Base-by-base conservation (phyloP, 2,113 vertebrate genomes). In the Semnopithecus entellus region DNA sequence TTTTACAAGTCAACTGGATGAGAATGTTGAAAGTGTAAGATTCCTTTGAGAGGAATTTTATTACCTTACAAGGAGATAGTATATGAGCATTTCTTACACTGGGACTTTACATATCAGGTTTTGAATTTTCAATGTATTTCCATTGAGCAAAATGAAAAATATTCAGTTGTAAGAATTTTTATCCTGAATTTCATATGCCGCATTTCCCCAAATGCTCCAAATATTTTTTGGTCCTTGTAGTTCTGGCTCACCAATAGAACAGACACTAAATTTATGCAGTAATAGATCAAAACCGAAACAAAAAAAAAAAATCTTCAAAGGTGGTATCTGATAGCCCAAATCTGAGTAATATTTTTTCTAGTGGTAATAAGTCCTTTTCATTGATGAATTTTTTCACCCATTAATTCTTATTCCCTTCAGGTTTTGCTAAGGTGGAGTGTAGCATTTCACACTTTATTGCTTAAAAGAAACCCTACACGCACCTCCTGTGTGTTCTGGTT, bases 401-500 rank as follows among this genome's bases (percentile, higher is more conserved):
- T 88, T 88, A 66, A 40, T 0, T 95, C 87, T 95, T 97, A 98
- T 98, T 99, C 98, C 98, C 98, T 99, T 99, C 99, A 99, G 98
- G 98, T 99, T 99, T 98, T 98, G 98, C 97, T 98, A 97, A 98
- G 98, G 98, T 97, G 97, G 97, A 98, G 91, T 64, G 88, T 22
- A 98, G 91, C 55, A 87, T 68, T n/a, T 97, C 40, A 45, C 14
- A 98, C 73, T 95, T 73, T 32, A 97, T 22, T 86, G 68, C 64
- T 98, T 64, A 83, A 96, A 95, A 98, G 93, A 87, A 98, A 97
- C 57, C 98, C 98, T 97, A 98, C 98, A 99, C 99, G 99, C 99
- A 99, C 99, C 99, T 99, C 99, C 99, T 98, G 98, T 97, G 97
- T 98, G 98, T 88, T 98, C 98, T 97, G 98, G 98, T 83, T 98